phyloP scores from a whole-genome alignment of 1,140 invertebrate genomes.

The Aricia agestis region DNA sequence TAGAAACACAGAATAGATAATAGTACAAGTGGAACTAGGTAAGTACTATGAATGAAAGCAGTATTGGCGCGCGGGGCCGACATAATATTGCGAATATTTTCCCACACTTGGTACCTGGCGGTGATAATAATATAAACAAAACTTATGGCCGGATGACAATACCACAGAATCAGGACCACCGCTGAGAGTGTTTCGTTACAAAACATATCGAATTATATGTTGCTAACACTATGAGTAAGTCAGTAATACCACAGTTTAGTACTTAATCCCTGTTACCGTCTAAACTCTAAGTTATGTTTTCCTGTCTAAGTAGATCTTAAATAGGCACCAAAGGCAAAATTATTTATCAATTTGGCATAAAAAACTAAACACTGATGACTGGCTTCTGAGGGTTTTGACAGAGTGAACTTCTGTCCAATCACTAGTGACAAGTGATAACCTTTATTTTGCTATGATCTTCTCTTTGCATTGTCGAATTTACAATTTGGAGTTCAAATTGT shows the following conservation, averaged over 20 bases:
- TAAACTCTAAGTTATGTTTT: not conserved
- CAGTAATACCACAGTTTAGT: not conserved
- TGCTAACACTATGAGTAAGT: not conserved
- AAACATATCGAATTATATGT: not conserved
- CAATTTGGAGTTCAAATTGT: not conserved
- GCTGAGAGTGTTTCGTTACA: constrained; percentile 5
- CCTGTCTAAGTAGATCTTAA: not conserved
- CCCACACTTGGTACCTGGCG: not conserved
- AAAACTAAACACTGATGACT: too few relatives aligned
- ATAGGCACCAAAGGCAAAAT: too few relatives aligned
- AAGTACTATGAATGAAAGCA: too few relatives aligned
- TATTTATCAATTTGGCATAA: too few relatives aligned
- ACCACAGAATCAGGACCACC: constrained; percentile 8
- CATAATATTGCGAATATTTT: constrained; percentile 1
- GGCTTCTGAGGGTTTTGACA: too few relatives aligned
- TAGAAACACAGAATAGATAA: too few relatives aligned
- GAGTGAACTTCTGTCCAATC: too few relatives aligned
- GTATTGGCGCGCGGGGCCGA: not conserved
- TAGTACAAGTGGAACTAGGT: too few relatives aligned
- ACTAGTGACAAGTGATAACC: too few relatives aligned
- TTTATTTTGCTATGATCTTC: too few relatives aligned
- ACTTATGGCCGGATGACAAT: constrained; percentile 8
- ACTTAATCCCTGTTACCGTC: too few relatives aligned
- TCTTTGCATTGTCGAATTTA: too few relatives aligned
- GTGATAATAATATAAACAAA: not conserved